Evolutionary conservation across 2,113 vertebrate genomes (phyloP), one percentile per base, ranked within the genome.

Genomic region (Cebidichthys violaceus): DNA sequence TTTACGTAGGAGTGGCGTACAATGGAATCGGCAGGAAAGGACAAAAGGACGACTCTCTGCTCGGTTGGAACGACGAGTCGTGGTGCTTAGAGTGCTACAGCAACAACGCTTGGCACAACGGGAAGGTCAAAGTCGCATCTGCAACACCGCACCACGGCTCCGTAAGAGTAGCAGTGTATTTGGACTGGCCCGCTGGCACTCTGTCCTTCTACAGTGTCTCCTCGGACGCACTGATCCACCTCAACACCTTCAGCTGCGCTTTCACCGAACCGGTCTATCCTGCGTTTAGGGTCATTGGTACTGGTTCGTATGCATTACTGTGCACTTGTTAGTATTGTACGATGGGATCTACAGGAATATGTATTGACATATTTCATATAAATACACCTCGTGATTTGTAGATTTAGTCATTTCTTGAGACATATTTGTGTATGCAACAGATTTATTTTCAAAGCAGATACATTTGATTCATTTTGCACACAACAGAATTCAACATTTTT

Each of bases 21-120:
- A 78, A 24, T 9, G 65, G n/a, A 27, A 78, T 78, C 31, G 37
- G 24, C 59, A 60, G 76, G 31, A 78, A 69, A 70, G 76, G 76
- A 6, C 15, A 29, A 6, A 6, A 27, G 9, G 55, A 70, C 0
- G 65, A 47, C 20, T 52, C 50, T 6, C 9, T 61, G 64, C 64
- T 77, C 64, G 61, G 52, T 59, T 6, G 52, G 64, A 77, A 77
- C 31, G 27, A 33, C 24, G 43, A 68, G 37, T 77, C 75, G 27
- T 77, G 75, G 50, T 52, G 50, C 50, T 3, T 52, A 3, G 8
- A 52, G 20, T 22, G 8, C 50, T 15, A n/a, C 50, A 52, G 3
- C 20, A 22, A 52, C 20, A 52, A 8, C 9, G 50, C 18, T 52
- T 52, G 50, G 50, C 20, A 52, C 50, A 52, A 52, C 8, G 50